Conservation (phyloP, 1,140 invertebrate genomes). For the Penaeus vannamei region DNA sequence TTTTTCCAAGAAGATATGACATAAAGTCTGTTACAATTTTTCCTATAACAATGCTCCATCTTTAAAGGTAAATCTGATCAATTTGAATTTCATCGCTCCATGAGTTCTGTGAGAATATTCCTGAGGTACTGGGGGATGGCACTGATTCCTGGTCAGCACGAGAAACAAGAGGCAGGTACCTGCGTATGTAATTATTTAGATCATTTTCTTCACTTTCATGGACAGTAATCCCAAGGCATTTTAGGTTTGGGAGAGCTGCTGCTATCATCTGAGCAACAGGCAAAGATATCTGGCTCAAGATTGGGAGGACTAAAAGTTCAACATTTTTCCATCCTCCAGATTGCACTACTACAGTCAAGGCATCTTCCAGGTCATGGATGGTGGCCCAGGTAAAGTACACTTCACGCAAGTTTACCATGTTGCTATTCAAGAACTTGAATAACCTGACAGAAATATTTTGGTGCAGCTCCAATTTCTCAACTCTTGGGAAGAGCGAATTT, state of each 20-base stretch:
- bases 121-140: conserved; percentile 21
- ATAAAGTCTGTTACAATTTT: neutral
- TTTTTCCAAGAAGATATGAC: neutral
- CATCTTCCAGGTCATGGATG: conserved; percentile 48
- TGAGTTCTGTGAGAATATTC: conserved; percentile 36
- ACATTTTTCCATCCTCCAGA: conserved; percentile 44
- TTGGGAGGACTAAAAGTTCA: conserved; percentile 22
- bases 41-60: neutral
- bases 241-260: neutral
- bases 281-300: neutral
- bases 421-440: conserved; percentile 41
- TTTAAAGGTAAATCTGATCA: no score
- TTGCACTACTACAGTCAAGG: conserved; percentile 23
- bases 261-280: conserved; percentile 36
- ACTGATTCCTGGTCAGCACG: conserved; percentile 1
- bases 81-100: conserved; percentile 18
- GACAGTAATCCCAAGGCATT: conserved; percentile 18
- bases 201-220: neutral
- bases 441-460: conserved; percentile 56
- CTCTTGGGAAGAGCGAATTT: conserved; percentile 40
- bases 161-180: neutral
- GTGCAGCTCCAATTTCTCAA: conserved; percentile 48
- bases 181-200: neutral
- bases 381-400: conserved; percentile 41
- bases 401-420: conserved; percentile 46